Evolutionary conservation across 2,888 invertebrate genomes (phyloP).

Genomic region (Synanthedon andrenaeformis): DNA sequence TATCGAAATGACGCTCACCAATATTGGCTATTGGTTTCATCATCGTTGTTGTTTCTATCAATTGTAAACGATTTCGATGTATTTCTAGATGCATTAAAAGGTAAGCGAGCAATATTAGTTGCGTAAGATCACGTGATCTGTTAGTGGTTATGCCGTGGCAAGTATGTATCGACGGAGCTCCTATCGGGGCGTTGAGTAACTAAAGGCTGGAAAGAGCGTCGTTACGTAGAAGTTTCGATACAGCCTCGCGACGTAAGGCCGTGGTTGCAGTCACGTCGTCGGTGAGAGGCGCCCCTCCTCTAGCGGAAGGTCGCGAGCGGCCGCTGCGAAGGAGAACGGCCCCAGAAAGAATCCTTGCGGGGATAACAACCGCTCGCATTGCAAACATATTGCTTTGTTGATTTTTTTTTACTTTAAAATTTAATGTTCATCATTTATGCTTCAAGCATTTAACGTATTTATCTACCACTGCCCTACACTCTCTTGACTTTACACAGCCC

Average conservation of each 20-base stretch:
- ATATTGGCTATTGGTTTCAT: slow-evolving; percentile 30
- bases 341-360: slow-evolving; percentile 59
- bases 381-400: slow-evolving; percentile 14
- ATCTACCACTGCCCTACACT: too few species aligned
- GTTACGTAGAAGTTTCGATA: slow-evolving; percentile 68
- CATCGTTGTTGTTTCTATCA: slow-evolving; percentile 36
- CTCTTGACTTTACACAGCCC: too few species aligned
- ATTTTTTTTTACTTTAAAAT: not conserved
- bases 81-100: slow-evolving; percentile 54
- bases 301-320: slow-evolving; percentile 60
- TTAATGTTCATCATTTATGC: not conserved
- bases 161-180: slow-evolving; percentile 59
- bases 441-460: too few species aligned
- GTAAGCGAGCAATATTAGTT: slow-evolving; percentile 52
- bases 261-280: slow-evolving; percentile 65
- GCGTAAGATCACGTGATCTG: slow-evolving; percentile 63
- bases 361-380: slow-evolving; percentile 28
- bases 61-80: slow-evolving; percentile 49
- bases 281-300: slow-evolving; percentile 48
- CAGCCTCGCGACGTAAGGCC: slow-evolving; percentile 69
- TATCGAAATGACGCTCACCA: slow-evolving; percentile 12
- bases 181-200: slow-evolving; percentile 63
- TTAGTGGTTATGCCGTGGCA: slow-evolving; percentile 45
- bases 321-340: slow-evolving; percentile 61
- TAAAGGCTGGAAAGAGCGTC: slow-evolving; percentile 62